Base-by-base conservation (phyloP, 1,140 invertebrate species). In the Augochlora pura region DNA sequence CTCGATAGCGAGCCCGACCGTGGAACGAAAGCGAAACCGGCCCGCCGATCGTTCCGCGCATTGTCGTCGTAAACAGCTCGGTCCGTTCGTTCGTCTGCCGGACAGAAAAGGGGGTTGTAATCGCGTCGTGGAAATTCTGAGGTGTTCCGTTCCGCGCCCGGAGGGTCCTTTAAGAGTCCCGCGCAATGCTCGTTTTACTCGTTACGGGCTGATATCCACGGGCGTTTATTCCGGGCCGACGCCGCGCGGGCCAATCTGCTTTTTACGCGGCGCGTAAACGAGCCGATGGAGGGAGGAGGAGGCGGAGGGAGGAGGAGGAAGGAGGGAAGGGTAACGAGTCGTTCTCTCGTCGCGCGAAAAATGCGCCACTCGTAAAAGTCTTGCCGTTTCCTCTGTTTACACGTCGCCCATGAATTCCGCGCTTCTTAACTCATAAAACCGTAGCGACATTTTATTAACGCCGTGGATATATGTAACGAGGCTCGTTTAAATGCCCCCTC, bases 401-500 rank as follows among this genome's bases (percentile, higher is more conserved):
- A 76, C 62, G 49, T 54, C 52, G 23, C 59, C 39, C 18, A 72
- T n/a, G 75, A 72, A 70, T 82, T 54, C 69, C 60, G n/a, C 74
- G 21, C 85, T 86, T 71, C 77, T 83, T 86, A 76, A 77, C 68
- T 85, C 66, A 70, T 70, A 83, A 85, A 83, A 77, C 32, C 73
- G 54, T 73, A 79, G 73, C 71, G 84, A 80, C 73, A 77, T 83
- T 86, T 86, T 83, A 86, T 76, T 78, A 83, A 68, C 59, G 62
- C 14, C 60, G 23, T 3, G 63, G 59, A 80, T 78, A 71, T 82
- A 85, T 49, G 83, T 85, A 78, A 85, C 62, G 72, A 57, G 38
- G 18, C 32, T 46, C 80, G 42, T 86, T 85, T 82, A 76, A 76
- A 80, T 65, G 59, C 65, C 27, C n/a, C 60, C 52, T 8, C 16